Evolutionary conservation across 2,888 invertebrate species (phyloP), one percentile per base, ranked within the genome.

Genomic region (Drosophila koepferae): DNA sequence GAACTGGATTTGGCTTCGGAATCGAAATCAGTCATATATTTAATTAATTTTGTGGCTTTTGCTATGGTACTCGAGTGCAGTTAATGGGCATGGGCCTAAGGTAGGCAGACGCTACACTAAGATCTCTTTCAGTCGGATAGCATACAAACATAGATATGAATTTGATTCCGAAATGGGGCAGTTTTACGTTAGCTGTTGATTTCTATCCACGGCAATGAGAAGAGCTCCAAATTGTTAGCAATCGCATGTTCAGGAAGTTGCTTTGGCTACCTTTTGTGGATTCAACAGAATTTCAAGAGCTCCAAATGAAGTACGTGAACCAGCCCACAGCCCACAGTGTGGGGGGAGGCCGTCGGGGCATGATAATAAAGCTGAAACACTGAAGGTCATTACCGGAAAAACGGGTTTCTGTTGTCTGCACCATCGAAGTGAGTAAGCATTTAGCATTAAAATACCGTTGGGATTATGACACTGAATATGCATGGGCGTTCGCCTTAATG

Each of bases 331-430:
- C 20, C 20, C 20, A 20, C 2, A 20, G 20, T 28, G 20, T n/a
- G 20, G 31, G 56, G 46, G 58, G 28, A 28, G 43, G 40, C 7
- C 36, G 20, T 9, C 73, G 72, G 56, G 53, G 6, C 58, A 67
- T 77, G 72, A 74, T 77, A 76, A 79, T 85, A 72, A 78, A 81
- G 74, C 81, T 23, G 23, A 86, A 74, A 73, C 77, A 88, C 64
- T 78, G 90, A 89, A 89, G 89, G 89, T 89, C 89, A 90, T 90
- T 89, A 90, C 89, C 89, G 87, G 89, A 81, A 89, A 90, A 89
- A 89, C 90, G 82, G 82, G 89, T 89, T 90, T 65, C 61, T 59
- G 31, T 55, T 53, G 63, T 71, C 60, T 62, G 51, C 76, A 66
- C 51, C 59, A 63, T 10, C 61, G 60, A 66, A 86, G 81, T 85